Percentiles rank a stretch among this genome's conserved stretches.
Evolutionary conservation across 1,140 invertebrate species (phyloP).

Genomic region (Hycleus cichorii): DNA sequence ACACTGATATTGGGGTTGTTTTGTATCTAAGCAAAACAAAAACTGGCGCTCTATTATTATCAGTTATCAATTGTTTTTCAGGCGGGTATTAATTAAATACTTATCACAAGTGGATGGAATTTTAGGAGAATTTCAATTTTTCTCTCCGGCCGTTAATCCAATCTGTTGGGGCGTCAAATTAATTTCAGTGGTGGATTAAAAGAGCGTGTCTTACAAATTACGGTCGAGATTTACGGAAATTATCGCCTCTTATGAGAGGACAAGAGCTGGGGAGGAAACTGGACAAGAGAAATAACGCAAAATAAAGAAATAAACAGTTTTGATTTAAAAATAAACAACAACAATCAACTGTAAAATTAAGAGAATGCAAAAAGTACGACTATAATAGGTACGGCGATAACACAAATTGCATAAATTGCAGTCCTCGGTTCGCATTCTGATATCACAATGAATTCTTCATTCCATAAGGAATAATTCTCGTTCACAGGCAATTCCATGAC

Average conservation of each 20-base stretch:
- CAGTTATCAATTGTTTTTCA: too few relatives aligned
- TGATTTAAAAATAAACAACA: conserved; percentile 1
- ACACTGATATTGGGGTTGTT: too few relatives aligned
- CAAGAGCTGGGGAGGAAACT: too few relatives aligned
- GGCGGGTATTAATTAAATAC: too few relatives aligned
- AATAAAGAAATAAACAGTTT: too few relatives aligned
- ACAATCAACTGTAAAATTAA: conserved; percentile 4
- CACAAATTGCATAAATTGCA: conserved; percentile 59
- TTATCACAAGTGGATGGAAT: too few relatives aligned
- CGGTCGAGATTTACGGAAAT: conserved; percentile 7
- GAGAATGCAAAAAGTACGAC: conserved; percentile 65
- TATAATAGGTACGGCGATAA: conserved; percentile 60
- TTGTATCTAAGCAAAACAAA: too few relatives aligned
- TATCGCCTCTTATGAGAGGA: background rate
- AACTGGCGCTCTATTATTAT: too few relatives aligned
- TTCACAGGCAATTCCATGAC: conserved; percentile 54
- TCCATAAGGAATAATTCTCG: conserved; percentile 59
- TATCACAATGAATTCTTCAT: conserved; percentile 63
- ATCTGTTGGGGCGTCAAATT: conserved; percentile 16
- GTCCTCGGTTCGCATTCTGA: conserved; percentile 68
- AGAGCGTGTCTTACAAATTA: conserved; percentile 25
- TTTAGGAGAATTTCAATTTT: too few relatives aligned
- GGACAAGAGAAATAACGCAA: too few relatives aligned
- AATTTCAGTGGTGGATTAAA: conserved; percentile 20
- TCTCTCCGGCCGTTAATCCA: conserved; percentile 7